phyloP scores from a whole-genome alignment of 2,113 vertebrate species.

The Cyprinodon tularosa region DNA sequence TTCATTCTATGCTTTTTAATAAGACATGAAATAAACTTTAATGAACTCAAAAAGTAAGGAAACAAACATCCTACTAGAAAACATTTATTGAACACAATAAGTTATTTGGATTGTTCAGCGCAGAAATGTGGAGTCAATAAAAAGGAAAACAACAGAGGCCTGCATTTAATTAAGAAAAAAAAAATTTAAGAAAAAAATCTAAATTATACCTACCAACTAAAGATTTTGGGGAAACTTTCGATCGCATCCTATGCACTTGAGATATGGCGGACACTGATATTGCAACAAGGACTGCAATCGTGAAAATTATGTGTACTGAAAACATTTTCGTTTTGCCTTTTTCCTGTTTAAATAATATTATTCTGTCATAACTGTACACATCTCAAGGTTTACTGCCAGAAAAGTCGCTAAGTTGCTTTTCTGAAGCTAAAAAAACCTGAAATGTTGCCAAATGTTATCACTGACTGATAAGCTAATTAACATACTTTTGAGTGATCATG shows the following conservation, averaged over 20 bases:
- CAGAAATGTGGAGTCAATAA: neutral
- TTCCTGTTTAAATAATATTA: too few species aligned
- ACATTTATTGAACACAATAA: neutral
- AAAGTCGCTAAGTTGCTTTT: too few species aligned
- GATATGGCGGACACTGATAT: too few species aligned
- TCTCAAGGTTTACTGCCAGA: too few species aligned
- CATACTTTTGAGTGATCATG: neutral
- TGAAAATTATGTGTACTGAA: too few species aligned
- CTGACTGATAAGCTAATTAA: neutral
- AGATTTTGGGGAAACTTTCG: too few species aligned
- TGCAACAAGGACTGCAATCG: too few species aligned
- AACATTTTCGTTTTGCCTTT: too few species aligned
- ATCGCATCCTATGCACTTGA: too few species aligned
- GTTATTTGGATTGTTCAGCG: neutral
- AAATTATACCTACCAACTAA: too few species aligned
- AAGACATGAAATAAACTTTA: neutral
- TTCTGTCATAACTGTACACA: too few species aligned
- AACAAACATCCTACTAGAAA: neutral
- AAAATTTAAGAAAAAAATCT: too few species aligned
- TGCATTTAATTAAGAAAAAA: neutral
- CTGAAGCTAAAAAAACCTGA: neutral
- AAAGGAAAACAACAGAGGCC: neutral
- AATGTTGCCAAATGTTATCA: neutral
- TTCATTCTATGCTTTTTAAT: neutral
- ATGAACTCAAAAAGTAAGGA: neutral